Evolutionary conservation across 1,140 invertebrate genomes (phyloP).

Genomic region (Bombus terrestris): DNA sequence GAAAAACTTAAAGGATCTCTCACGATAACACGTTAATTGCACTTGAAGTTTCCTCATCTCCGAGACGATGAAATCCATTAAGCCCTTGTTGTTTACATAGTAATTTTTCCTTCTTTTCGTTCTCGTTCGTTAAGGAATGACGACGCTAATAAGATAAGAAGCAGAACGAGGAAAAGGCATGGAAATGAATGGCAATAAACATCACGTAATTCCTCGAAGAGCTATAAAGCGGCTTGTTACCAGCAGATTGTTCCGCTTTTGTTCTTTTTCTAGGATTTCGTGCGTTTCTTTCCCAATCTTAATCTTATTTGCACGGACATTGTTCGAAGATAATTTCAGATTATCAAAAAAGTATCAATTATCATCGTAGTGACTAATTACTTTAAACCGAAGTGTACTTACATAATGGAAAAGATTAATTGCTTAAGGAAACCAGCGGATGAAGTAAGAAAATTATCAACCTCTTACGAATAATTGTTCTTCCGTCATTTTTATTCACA

Average conservation of each 20-base stretch:
- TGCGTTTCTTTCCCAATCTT: neutral
- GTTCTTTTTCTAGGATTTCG: neutral
- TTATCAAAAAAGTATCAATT: neutral
- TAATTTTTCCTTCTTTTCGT: constrained; percentile 26
- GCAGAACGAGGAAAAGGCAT: neutral
- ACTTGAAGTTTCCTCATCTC: constrained; percentile 24
- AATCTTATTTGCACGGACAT: neutral
- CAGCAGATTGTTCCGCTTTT: neutral
- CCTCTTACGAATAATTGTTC: neutral
- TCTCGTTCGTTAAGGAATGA: constrained; percentile 8
- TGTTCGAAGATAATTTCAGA: neutral
- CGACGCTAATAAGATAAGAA: constrained; percentile 1
- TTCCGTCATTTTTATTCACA: neutral
- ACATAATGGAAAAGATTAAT: neutral
- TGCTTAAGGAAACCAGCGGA: neutral
- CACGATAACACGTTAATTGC: constrained; percentile 44
- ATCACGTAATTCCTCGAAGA: neutral
- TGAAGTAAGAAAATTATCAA: neutral
- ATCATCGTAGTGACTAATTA: neutral
- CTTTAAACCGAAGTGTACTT: neutral
- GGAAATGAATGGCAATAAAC: constrained; percentile 28
- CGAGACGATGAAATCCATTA: constrained; percentile 56
- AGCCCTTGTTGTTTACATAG: constrained; percentile 46
- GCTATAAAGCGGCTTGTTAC: neutral
- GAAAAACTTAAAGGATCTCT: constrained; percentile 26